These are phyloP conservation scores for Elephantulus edwardii DNA, from an alignment of 2,113 vertebrate species.

Conservation along the genomic window DNA sequence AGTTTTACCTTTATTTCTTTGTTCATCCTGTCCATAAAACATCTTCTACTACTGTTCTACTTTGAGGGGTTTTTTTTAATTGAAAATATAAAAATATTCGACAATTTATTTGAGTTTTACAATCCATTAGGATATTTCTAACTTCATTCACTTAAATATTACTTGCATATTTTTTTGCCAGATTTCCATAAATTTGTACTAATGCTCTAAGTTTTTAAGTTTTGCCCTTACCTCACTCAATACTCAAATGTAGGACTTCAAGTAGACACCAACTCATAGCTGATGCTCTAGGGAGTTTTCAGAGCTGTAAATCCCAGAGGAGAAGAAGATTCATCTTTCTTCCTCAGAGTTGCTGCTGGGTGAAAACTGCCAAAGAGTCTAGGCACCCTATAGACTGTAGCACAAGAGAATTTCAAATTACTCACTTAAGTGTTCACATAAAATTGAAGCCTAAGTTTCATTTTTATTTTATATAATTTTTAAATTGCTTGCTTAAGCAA, in stretches of 20 bases:
- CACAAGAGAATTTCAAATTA: conserved; percentile 10
- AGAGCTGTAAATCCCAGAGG: too few relatives aligned
- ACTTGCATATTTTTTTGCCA: not conserved
- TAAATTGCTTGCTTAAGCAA: not conserved
- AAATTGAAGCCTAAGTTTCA: not conserved
- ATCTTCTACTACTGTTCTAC: not conserved
- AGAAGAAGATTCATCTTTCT: too few relatives aligned
- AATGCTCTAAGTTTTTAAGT: not conserved
- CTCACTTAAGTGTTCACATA: not conserved
- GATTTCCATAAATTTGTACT: not conserved
- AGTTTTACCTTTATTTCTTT: not conserved
- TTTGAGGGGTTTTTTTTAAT: conserved; percentile 17
- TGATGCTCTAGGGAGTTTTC: too few relatives aligned
- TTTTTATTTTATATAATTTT: not conserved
- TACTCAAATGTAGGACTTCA: too few relatives aligned
- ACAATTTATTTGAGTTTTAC: not conserved
- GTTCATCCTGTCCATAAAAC: not conserved
- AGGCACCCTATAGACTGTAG: too few relatives aligned
- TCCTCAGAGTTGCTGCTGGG: too few relatives aligned
- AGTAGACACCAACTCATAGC: too few relatives aligned
- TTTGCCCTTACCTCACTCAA: not conserved
- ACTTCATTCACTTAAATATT: not conserved
- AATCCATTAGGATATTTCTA: not conserved
- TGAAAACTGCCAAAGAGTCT: too few relatives aligned
- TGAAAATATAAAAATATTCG: not conserved